Evolutionary conservation across 2,888 invertebrate species (phyloP).

Genomic region (Acheta domesticus): DNA sequence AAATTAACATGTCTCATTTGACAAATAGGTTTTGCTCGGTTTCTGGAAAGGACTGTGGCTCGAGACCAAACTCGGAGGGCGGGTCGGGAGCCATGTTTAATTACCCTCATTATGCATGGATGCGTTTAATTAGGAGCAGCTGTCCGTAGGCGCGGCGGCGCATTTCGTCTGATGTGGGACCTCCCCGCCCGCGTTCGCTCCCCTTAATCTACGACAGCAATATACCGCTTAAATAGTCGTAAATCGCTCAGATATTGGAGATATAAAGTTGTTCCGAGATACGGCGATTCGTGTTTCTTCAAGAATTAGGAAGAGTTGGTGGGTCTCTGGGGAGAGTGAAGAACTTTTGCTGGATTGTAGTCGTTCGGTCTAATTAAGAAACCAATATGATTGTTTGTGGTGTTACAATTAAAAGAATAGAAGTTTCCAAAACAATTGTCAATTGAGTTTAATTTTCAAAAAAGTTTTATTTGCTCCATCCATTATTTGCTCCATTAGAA

Average conservation of each 20-base stretch:
- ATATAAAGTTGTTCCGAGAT: background rate
- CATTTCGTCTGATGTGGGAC: background rate
- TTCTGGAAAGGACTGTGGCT: no score
- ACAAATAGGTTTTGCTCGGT: no score
- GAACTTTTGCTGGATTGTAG: no score
- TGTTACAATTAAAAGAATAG: no score
- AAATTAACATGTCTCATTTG: no score
- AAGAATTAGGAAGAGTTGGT: background rate
- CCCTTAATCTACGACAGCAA: background rate
- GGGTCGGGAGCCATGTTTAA: background rate
- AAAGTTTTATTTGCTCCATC: no score
- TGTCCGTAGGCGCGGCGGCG: background rate
- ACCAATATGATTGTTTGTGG: no score
- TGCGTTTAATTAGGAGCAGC: background rate
- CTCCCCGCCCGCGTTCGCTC: background rate
- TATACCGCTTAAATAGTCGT: background rate
- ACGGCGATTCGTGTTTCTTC: background rate
- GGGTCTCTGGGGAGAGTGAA: no score
- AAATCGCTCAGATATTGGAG: background rate
- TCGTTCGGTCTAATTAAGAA: no score
- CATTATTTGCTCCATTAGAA: no score
- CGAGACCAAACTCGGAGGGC: background rate
- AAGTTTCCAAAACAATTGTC: no score
- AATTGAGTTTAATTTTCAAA: no score
- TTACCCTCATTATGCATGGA: background rate